Evolutionary conservation across 2,797 vertebrate genomes (phyloP).

Genomic region (Sebastes steindachneri): DNA sequence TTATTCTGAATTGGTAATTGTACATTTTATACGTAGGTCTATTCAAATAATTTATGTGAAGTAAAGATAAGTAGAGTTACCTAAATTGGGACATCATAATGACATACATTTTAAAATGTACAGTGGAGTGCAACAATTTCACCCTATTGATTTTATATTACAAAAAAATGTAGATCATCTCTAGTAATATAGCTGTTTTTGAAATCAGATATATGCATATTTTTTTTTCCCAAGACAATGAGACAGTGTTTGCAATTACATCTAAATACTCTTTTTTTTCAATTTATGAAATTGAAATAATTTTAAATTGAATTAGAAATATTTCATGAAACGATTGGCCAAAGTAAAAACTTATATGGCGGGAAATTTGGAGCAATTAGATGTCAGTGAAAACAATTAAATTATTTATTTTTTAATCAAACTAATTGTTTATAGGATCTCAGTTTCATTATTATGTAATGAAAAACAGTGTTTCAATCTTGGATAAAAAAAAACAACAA

Average conservation of each 20-base stretch:
- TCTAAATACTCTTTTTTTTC: background rate
- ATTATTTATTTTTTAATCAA: background rate
- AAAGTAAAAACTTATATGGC: background rate
- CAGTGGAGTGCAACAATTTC: background rate
- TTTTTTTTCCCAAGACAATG: conserved; percentile 5
- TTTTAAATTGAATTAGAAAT: background rate
- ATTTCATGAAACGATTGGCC: background rate
- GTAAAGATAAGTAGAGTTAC: background rate
- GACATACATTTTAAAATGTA: background rate
- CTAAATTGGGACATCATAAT: background rate
- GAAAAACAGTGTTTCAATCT: background rate
- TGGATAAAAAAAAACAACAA: conserved; percentile 5
- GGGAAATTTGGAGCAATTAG: background rate
- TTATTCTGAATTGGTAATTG: background rate
- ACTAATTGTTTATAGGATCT: background rate
- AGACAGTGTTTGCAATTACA: background rate
- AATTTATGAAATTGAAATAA: background rate
- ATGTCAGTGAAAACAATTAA: background rate
- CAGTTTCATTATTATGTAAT: background rate
- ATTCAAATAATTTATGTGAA: background rate
- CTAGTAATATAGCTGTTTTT: background rate
- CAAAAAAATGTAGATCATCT: background rate
- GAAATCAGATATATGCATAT: background rate
- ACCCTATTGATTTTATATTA: too few relatives aligned
- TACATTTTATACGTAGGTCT: background rate